These are phyloP conservation scores for Eidolon dupreanum DNA, from an alignment of 2,797 vertebrate species.

Conservation along the genomic window DNA sequence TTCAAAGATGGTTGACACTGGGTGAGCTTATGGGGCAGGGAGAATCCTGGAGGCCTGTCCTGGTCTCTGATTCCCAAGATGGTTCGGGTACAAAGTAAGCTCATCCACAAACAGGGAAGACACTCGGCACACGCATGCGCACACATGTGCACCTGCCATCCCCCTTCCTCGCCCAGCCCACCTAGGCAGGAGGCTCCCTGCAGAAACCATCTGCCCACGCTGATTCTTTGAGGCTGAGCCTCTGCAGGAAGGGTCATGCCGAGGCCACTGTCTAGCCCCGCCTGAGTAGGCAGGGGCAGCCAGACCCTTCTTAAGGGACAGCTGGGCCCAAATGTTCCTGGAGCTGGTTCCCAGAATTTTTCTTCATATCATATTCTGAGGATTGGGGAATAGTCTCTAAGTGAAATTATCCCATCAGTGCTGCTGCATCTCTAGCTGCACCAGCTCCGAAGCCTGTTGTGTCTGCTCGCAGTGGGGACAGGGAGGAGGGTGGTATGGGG, in stretches of 20 bases:
- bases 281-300: neutral
- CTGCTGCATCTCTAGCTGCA: constrained; percentile 53
- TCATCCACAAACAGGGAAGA: neutral
- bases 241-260: neutral
- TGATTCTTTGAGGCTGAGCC: neutral
- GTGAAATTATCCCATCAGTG: constrained; percentile 59
- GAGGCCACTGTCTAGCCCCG: neutral
- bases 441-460: neutral
- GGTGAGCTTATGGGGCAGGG: neutral
- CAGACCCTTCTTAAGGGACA: constrained; percentile 7
- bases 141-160: accelerated
- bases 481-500: neutral
- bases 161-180: neutral
- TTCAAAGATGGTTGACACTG: neutral
- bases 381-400: constrained; percentile 66
- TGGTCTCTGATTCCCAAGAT: neutral
- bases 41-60: neutral
- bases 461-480: neutral
- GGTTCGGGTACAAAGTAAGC: neutral
- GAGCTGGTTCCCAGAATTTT: constrained; percentile 19
- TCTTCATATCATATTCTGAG: constrained; percentile 41
- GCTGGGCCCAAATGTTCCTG: neutral
- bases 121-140: neutral
- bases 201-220: neutral
- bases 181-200: neutral